Evolutionary conservation across 37 sponge, comb jelly and placozoan species (phyloP).

Genomic region (Dysidea cf. avara): DNA sequence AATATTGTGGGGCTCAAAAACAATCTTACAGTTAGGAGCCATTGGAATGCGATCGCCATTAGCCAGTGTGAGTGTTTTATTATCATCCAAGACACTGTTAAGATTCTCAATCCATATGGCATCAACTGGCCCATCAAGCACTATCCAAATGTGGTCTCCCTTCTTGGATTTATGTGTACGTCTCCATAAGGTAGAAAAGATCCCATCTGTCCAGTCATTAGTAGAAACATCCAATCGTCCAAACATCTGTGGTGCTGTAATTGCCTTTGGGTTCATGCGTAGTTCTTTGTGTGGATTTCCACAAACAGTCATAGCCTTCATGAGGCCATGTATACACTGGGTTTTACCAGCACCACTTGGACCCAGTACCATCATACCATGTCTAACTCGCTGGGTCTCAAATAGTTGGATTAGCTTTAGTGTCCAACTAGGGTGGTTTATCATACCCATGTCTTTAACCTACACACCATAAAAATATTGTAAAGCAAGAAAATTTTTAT

Average conservation of each 20-base stretch:
- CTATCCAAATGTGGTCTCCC: conserved; percentile 95
- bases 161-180: conserved; percentile 94
- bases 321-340: conserved; percentile 85
- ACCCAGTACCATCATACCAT: conserved; percentile 98
- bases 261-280: conserved; percentile 99
- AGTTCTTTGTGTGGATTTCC: conserved; percentile 89
- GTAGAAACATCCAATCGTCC: conserved; percentile 98
- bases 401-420: conserved; percentile 97
- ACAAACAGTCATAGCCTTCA: conserved; percentile 95
- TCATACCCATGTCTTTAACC: conserved; percentile 71
- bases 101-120: conserved; percentile 99
- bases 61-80: conserved; percentile 98
- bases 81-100: conserved; percentile 97
- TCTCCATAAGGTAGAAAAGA: conserved; percentile 99
- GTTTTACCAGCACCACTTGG: conserved; percentile 97
- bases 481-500: too few species aligned
- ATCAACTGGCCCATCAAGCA: conserved; percentile 98
- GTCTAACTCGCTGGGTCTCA: conserved; percentile 96
- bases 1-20: conserved; percentile 98
- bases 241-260: conserved; percentile 99
- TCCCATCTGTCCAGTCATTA: conserved; percentile 99
- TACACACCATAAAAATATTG: too few species aligned
- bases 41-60: conserved; percentile 99
- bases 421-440: conserved; percentile 95
- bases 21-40: conserved; percentile 92